Evolutionary conservation across 2,888 invertebrate species (phyloP).

Genomic region (Drosophila cognata): DNA sequence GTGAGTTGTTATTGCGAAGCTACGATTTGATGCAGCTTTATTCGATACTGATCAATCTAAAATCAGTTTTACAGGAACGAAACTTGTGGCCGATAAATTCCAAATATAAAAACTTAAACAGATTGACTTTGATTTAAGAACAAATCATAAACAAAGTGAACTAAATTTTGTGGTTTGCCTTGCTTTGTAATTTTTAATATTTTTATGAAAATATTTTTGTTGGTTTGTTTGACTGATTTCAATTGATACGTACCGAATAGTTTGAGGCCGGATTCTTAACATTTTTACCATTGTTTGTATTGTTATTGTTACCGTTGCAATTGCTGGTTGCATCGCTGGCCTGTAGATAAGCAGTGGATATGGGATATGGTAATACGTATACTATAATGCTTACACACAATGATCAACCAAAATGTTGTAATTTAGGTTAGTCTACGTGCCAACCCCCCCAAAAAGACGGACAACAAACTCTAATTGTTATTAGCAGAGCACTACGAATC

Average conservation of each 20-base stretch:
- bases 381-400: constrained; percentile 51
- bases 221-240: constrained; percentile 83
- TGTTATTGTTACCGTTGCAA: constrained; percentile 77
- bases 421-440: constrained; percentile 60
- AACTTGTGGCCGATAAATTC: constrained; percentile 59
- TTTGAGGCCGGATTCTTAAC: constrained; percentile 85
- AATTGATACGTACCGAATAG: constrained; percentile 86
- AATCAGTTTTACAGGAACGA: constrained; percentile 81
- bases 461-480: constrained; percentile 40
- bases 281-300: constrained; percentile 83
- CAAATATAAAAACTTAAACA: constrained; percentile 6
- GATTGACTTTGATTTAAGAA: neutral
- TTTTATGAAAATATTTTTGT: neutral
- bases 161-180: constrained; percentile 10
- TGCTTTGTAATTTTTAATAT: constrained; percentile 15
- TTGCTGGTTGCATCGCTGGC: constrained; percentile 85
- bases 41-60: constrained; percentile 86
- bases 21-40: constrained; percentile 49
- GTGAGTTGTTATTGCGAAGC: constrained; percentile 1
- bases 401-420: constrained; percentile 43
- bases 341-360: constrained; percentile 85
- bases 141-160: neutral
- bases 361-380: constrained; percentile 80
- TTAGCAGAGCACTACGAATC: constrained; percentile 22
- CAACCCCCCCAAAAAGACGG: constrained; percentile 17